phyloP scores from a whole-genome alignment of 2,888 invertebrate species.

The Andricus curvator region DNA sequence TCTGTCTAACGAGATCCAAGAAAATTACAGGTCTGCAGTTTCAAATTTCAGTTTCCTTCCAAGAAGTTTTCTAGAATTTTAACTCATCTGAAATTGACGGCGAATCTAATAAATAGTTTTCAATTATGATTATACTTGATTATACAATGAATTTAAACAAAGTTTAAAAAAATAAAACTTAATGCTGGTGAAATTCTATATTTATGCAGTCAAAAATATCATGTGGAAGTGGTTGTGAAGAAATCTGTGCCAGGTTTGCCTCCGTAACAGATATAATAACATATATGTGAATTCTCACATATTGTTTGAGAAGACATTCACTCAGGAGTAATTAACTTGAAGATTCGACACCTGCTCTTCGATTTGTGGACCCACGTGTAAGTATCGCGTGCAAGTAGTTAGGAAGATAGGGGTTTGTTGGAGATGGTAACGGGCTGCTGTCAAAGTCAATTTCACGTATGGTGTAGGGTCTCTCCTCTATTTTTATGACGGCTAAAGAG shows the following conservation, averaged over 20 bases:
- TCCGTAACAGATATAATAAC: neutral
- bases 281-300: neutral
- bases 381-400: constrained; percentile 48
- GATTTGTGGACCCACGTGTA: constrained; percentile 46
- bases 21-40: neutral
- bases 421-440: constrained; percentile 53
- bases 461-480: constrained; percentile 44
- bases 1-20: neutral
- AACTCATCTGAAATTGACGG: neutral
- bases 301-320: constrained; percentile 39
- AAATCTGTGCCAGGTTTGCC: neutral
- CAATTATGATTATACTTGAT: no score
- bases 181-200: no score
- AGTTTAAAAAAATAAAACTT: no score
- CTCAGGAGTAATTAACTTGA: constrained; percentile 40
- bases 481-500: constrained; percentile 54
- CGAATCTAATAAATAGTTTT: no score
- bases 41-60: neutral
- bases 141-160: no score
- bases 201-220: no score
- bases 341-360: constrained; percentile 46
- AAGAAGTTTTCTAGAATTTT: neutral
- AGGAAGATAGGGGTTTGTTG: constrained; percentile 34
- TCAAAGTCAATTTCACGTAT: constrained; percentile 49
- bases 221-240: neutral